phyloP scores from a whole-genome alignment of 1,140 invertebrate species.

The Drosophila erecta region DNA sequence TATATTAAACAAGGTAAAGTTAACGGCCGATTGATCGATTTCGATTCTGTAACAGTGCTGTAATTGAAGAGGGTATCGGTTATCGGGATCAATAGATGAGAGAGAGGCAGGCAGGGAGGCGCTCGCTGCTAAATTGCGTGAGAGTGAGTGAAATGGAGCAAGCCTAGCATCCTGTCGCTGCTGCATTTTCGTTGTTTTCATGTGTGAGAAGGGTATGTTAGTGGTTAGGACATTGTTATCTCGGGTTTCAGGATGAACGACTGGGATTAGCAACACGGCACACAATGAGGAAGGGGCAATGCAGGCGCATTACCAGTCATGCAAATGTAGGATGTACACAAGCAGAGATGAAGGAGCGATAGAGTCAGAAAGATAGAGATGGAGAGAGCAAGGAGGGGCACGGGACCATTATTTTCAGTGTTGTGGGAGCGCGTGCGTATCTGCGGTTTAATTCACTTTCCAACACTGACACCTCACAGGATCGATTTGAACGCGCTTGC shows the following conservation, averaged over 20 bases:
- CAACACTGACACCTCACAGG: constrained; percentile 35
- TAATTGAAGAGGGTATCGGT: constrained; percentile 26
- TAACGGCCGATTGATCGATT: constrained; percentile 48
- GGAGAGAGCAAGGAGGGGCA: background rate
- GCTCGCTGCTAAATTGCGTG: constrained; percentile 3
- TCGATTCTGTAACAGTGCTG: constrained; percentile 34
- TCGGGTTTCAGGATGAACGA: constrained; percentile 24
- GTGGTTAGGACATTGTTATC: constrained; percentile 37
- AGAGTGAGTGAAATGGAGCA: constrained; percentile 36
- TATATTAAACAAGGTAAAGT: constrained; percentile 51
- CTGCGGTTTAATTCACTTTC: constrained; percentile 11
- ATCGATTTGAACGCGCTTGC: constrained; percentile 13
- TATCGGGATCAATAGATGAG: constrained; percentile 17
- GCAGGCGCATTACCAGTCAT: constrained; percentile 16
- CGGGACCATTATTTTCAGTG: constrained; percentile 30
- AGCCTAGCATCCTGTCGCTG: constrained; percentile 29
- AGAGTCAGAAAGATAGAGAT: background rate
- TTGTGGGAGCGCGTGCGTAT: constrained; percentile 18
- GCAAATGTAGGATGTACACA: constrained; percentile 24
- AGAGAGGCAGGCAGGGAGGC: constrained; percentile 15
- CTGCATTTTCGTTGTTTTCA: constrained; percentile 5
- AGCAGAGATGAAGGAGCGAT: constrained; percentile 27
- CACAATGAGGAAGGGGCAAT: constrained; percentile 8
- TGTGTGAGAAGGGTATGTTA: constrained; percentile 23
- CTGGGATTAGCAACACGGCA: constrained; percentile 32